Evolutionary conservation across 2,797 vertebrate genomes (phyloP), one percentile per base, ranked within the genome.

Genomic region (Fundulus diaphanus): DNA sequence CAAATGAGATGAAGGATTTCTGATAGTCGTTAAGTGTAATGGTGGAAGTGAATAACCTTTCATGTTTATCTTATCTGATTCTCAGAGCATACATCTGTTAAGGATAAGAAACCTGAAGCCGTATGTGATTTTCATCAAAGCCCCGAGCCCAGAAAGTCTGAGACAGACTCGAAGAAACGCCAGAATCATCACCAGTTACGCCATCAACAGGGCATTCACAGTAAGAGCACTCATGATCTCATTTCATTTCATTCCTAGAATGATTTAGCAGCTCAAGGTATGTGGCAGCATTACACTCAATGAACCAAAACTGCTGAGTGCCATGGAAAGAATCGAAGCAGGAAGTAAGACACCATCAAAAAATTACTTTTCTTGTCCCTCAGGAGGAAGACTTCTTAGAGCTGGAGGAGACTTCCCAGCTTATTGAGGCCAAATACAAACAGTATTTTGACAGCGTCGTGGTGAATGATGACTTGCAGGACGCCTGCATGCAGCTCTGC

Each of bases 51-150:
- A 6, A 40, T 24, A n/a, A 8, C 6, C 40, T 42, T 66, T 12
- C 24, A 6, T 7, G 24, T 42, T 42, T 6, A 44, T 51, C 0
- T 46, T 48, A 2, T 74, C 31, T 78, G 20, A 1, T 67, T 59
- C 46, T 48, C 90, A 98, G 97, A 94, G 91, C 80, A 94, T 98
- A 87, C 95, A 92, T 75, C 24, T 90, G 44, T 92, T 96, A 86
- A 91, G 96, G 88, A 97, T 92, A 0, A 93, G 91, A 66, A 96
- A 96, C 68, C 87, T 98, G 84, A 97, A 97, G 87, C 96, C 96
- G n/a, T 99, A 95, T 63, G 87, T 98, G 75, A 95, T 98, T 92
- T 99, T 96, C 84, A 94, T 99, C 91, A 97, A 97, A 85, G 94
- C 96, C 27, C 94, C 97, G 3, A 94, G 89, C 68, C 78, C 92